Base-by-base conservation (phyloP, 2,797 vertebrate genomes). In the Chromobotia macracanthus region DNA sequence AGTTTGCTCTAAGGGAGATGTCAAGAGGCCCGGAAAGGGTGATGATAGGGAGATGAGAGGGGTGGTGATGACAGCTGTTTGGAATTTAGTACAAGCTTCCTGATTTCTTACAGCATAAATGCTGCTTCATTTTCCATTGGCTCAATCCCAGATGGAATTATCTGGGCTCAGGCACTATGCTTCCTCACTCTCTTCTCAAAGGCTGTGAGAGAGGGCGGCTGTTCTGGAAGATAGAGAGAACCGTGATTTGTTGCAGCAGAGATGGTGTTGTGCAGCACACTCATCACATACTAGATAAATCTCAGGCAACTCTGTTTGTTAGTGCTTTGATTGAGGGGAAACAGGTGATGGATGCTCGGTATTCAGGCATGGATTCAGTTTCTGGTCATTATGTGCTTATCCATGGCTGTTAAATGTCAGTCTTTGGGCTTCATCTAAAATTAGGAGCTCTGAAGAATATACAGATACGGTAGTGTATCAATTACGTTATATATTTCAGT, bases 61-160 rank as follows among this genome's bases (percentile, higher is more conserved):
- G 51, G 44, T 61, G 75, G 3, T 0, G 21, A 50, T 50, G 75
- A 69, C 75, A 77, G 75, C 44, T 77, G 75, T 77, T 70, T 38
- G 44, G 51, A 55, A 16, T 38, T 12, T 19, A 77, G 56, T 10
- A 7, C 56, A 82, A 19, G 38, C 72, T 81, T 41, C 67, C 63
- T 83, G 76, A 82, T 74, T 85, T 83, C 46, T 80, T 77, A 55
- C 44, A 77, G 58, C 7, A 35, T 74, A 58, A 78, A 82, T 65
- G 60, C 53, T 71, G 55, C 58, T 79, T 76, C 48, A 56, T 83
- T 83, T 84, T 81, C 81, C 78, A 51, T 51, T 21, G 58, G 76
- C 81, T 83, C 68, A 31, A 58, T 63, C 58, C 55, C 67, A 63
- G 13, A 78, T 63, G 69, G 35, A 79, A 65, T 77, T 58, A 66